These are phyloP conservation scores for Eueremaeus valkanovi DNA, from an alignment of 2,888 invertebrate genomes.

Conservation along the genomic window DNA sequence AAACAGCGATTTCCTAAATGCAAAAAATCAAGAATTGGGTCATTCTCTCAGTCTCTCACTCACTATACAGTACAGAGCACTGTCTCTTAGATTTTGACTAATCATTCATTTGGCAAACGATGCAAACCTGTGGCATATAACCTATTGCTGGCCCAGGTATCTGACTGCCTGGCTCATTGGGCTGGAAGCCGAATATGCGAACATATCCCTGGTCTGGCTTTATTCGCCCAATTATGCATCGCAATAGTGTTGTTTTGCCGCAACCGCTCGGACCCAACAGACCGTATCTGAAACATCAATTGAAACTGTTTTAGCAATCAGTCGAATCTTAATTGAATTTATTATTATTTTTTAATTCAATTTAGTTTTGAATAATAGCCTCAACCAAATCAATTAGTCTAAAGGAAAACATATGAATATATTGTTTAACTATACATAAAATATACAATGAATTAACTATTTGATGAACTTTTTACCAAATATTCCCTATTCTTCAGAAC, in stretches of 20 bases:
- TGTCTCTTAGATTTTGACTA: neutral
- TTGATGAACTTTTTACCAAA: too few relatives aligned
- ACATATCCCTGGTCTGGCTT: constrained; percentile 81
- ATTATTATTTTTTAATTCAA: too few relatives aligned
- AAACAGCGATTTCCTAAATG: constrained; percentile 52
- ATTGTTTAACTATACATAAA: too few relatives aligned
- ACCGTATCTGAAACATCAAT: constrained; percentile 68
- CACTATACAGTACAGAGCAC: neutral
- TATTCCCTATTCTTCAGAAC: too few relatives aligned
- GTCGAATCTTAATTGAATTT: neutral
- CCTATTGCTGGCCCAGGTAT: constrained; percentile 92
- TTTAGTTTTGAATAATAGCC: too few relatives aligned
- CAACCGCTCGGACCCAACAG: constrained; percentile 90
- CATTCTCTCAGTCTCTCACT: neutral
- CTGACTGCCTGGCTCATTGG: constrained; percentile 79
- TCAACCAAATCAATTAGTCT: too few relatives aligned
- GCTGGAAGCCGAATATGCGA: constrained; percentile 81
- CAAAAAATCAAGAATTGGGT: neutral
- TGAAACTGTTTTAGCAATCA: too few relatives aligned
- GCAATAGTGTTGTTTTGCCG: constrained; percentile 90
- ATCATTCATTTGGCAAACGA: neutral
- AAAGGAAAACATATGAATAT: too few relatives aligned
- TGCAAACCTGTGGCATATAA: constrained; percentile 75
- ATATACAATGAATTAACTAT: too few relatives aligned
- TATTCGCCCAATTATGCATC: constrained; percentile 83